Conservation (phyloP, 2,888 invertebrate genomes). For the Octodonta nipae region DNA sequence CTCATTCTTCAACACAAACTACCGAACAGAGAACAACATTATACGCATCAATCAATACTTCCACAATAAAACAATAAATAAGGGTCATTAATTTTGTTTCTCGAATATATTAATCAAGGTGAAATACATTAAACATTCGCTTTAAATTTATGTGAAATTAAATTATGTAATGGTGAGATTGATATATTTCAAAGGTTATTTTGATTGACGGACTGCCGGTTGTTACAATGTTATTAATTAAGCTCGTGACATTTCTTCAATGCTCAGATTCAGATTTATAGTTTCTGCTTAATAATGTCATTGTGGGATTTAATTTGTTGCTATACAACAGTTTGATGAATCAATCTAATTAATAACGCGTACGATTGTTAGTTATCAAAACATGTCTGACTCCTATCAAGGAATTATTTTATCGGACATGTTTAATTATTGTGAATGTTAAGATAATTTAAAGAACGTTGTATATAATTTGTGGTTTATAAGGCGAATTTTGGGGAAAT, state of each 20-base stretch:
- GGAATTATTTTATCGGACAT: too few relatives aligned
- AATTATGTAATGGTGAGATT: constrained; percentile 1
- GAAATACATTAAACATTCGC: constrained; percentile 5
- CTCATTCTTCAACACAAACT: constrained; percentile 20
- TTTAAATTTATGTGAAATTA: background rate
- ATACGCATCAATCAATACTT: constrained; percentile 30
- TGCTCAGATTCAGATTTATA: too few relatives aligned
- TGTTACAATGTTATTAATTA: constrained; percentile 6
- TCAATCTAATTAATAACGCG: too few relatives aligned
- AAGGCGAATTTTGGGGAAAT: too few relatives aligned
- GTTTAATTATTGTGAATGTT: too few relatives aligned
- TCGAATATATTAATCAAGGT: constrained; percentile 18
- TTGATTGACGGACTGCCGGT: constrained; percentile 6
- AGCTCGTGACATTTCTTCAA: constrained; percentile 7
- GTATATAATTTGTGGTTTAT: too few relatives aligned
- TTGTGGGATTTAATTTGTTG: too few relatives aligned
- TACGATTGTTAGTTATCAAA: too few relatives aligned
- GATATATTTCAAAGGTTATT: constrained; percentile 5
- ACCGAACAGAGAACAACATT: constrained; percentile 28
- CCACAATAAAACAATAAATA: constrained; percentile 25
- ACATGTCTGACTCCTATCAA: too few relatives aligned
- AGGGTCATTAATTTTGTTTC: constrained; percentile 22
- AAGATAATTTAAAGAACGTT: too few relatives aligned
- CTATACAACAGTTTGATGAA: too few relatives aligned
- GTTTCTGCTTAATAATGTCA: too few relatives aligned